phyloP scores from a whole-genome alignment of 2,113 vertebrate genomes.

The Catagonus wagneri region DNA sequence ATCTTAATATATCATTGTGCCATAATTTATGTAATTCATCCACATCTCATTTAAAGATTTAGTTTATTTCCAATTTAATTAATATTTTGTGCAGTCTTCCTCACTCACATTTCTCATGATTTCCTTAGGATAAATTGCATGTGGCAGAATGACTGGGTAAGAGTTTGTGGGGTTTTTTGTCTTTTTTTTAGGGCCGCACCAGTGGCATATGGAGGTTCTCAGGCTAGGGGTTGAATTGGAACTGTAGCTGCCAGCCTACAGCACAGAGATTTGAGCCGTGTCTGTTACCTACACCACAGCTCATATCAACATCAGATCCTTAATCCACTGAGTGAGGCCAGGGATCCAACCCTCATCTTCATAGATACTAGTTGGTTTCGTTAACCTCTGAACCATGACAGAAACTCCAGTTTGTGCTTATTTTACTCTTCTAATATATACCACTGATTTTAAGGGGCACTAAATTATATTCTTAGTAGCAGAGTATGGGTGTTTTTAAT shows the following conservation, averaged over 20 bases:
- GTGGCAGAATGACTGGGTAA: not conserved
- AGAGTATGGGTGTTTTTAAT: not conserved
- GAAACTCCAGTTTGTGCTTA: not conserved
- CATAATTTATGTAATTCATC: not conserved
- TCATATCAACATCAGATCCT: too few species aligned
- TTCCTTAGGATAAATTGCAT: constrained; percentile 25
- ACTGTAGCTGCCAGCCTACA: too few species aligned
- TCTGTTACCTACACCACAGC: too few species aligned
- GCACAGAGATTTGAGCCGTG: too few species aligned
- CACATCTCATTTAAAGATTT: not conserved
- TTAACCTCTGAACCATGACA: too few species aligned
- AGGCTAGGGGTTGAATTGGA: too few species aligned
- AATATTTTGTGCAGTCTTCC: not conserved
- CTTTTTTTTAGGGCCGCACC: too few species aligned
- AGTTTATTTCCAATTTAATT: not conserved
- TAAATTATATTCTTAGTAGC: not conserved
- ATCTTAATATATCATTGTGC: not conserved
- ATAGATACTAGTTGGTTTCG: too few species aligned
- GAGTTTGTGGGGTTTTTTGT: not conserved
- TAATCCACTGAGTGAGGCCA: too few species aligned
- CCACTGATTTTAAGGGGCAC: not conserved
- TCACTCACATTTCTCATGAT: not conserved
- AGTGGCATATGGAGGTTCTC: too few species aligned
- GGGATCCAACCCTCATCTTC: too few species aligned
- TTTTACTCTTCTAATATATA: not conserved